Percentiles rank a stretch among this genome's conserved stretches.
Conservation (phyloP, 2,888 invertebrate genomes). For the Aelia acuminata region DNA sequence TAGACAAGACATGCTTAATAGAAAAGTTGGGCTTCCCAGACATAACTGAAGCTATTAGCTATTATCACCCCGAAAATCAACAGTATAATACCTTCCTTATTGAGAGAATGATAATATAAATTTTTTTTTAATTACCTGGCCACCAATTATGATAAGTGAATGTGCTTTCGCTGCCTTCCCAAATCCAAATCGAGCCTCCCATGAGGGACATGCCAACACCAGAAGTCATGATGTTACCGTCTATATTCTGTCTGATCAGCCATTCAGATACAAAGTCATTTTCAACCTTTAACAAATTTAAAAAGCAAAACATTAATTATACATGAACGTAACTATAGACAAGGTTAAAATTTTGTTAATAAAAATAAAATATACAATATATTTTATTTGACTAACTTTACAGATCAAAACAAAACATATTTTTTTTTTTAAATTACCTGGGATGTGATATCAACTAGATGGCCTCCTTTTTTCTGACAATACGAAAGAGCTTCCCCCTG, state of each 20-base stretch:
- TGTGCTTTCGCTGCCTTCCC: slow-evolving; percentile 69
- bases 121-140: slow-evolving; percentile 68
- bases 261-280: slow-evolving; percentile 74
- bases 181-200: slow-evolving; percentile 70
- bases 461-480: slow-evolving; percentile 70
- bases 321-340: too few relatives aligned
- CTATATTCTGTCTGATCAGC: slow-evolving; percentile 69
- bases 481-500: slow-evolving; percentile 70
- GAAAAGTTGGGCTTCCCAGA: too few relatives aligned
- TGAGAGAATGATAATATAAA: background rate
- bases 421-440: slow-evolving; percentile 66
- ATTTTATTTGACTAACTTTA: too few relatives aligned
- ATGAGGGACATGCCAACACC: slow-evolving; percentile 70
- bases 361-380: too few relatives aligned
- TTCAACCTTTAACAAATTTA: slow-evolving; percentile 69
- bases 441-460: slow-evolving; percentile 71
- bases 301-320: background rate
- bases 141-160: slow-evolving; percentile 72
- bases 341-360: too few relatives aligned
- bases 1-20: too few relatives aligned
- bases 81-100: background rate
- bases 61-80: background rate
- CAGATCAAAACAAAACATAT: background rate
- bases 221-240: slow-evolving; percentile 71
- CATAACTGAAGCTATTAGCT: too few relatives aligned